Conservation (phyloP, 2,888 invertebrate species). For the Alentia gelatinosa region DNA sequence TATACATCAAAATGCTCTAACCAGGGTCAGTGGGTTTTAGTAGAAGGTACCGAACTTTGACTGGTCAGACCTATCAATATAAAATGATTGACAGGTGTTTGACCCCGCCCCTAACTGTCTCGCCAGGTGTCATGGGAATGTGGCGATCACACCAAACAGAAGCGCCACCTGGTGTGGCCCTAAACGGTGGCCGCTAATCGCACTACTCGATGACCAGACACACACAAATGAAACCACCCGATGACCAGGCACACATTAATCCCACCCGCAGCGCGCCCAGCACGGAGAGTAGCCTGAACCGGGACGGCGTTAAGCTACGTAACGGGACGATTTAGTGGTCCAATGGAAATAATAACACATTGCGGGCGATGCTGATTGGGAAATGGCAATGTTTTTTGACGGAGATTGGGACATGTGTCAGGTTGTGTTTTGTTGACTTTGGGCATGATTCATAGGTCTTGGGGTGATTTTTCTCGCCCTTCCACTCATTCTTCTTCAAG, state of each 20-base stretch:
- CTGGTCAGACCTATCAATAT: too few relatives aligned
- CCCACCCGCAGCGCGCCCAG: neutral
- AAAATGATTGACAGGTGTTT: neutral
- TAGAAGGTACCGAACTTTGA: too few relatives aligned
- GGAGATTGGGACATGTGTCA: neutral
- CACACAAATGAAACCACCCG: neutral
- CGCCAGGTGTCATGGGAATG: neutral
- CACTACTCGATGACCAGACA: neutral
- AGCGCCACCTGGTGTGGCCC: neutral
- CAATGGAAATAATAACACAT: neutral
- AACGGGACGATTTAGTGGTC: neutral
- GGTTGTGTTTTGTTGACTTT: neutral
- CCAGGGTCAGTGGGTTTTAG: too few relatives aligned
- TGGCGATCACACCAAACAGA: neutral
- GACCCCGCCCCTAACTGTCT: neutral
- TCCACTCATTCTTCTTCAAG: neutral
- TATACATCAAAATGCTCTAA: too few relatives aligned
- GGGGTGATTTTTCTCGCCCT: neutral
- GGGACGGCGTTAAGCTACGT: neutral
- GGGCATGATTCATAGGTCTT: neutral
- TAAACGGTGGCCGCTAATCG: neutral
- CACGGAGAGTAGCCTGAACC: neutral
- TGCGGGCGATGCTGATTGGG: neutral
- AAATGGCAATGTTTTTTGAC: neutral
- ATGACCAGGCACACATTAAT: neutral